phyloP scores from a whole-genome alignment of 2,113 vertebrate genomes.

The Leucoraja erinaceus region DNA sequence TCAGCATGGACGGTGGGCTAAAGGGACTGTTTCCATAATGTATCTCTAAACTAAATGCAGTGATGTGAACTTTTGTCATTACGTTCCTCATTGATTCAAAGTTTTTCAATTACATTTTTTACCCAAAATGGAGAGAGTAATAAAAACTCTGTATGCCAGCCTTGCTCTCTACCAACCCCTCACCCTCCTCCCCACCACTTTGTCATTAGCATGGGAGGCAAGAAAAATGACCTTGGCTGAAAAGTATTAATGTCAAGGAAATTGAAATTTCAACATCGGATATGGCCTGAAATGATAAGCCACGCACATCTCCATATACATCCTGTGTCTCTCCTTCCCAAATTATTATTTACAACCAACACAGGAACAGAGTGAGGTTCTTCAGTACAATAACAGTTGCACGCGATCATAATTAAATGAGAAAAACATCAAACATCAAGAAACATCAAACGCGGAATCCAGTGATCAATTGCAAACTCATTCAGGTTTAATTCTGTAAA shows the following conservation, averaged over 20 bases:
- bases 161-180: background rate
- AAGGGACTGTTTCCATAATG: too few relatives aligned
- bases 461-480: background rate
- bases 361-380: slow-evolving; percentile 1
- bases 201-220: background rate
- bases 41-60: too few relatives aligned
- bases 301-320: slow-evolving; percentile 10
- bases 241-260: slow-evolving; percentile 18
- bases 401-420: slow-evolving; percentile 11
- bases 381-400: background rate
- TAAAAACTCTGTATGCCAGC: background rate
- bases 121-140: background rate
- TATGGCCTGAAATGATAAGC: slow-evolving; percentile 14
- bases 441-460: background rate
- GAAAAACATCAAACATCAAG: background rate
- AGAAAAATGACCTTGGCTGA: slow-evolving; percentile 9
- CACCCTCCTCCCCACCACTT: background rate
- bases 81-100: background rate
- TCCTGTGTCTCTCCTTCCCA: slow-evolving; percentile 25
- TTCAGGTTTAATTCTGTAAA: background rate
- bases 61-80: background rate
- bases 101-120: background rate
- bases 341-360: slow-evolving; percentile 2
- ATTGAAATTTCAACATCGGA: slow-evolving; percentile 19
- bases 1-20: too few relatives aligned